Evolutionary conservation across 2,888 invertebrate species (phyloP).

Genomic region (Apoda limacodes): DNA sequence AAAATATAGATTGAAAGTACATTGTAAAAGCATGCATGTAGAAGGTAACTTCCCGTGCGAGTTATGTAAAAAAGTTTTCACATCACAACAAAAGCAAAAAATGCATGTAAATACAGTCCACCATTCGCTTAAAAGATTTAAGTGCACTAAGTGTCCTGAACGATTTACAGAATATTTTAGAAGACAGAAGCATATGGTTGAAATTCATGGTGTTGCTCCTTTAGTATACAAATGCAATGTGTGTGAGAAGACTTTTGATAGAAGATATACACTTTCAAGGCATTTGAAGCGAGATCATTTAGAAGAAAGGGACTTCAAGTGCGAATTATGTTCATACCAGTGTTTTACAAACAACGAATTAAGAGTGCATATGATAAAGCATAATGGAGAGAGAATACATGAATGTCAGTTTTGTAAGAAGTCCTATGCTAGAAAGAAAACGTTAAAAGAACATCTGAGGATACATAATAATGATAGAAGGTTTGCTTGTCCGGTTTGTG

Average conservation of each 20-base stretch:
- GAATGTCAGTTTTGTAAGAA: constrained; percentile 52
- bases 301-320: constrained; percentile 36
- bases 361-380: constrained; percentile 31
- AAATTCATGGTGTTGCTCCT: constrained; percentile 37
- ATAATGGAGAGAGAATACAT: constrained; percentile 29
- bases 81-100: constrained; percentile 36
- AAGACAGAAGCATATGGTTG: constrained; percentile 45
- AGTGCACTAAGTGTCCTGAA: constrained; percentile 44
- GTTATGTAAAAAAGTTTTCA: constrained; percentile 39
- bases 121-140: constrained; percentile 37
- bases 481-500: constrained; percentile 52
- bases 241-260: constrained; percentile 27
- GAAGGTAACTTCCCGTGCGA: constrained; percentile 37
- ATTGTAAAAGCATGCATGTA: constrained; percentile 38
- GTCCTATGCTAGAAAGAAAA: constrained; percentile 34
- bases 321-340: constrained; percentile 35
- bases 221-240: constrained; percentile 47
- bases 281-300: constrained; percentile 48
- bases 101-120: constrained; percentile 44
- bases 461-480: constrained; percentile 42
- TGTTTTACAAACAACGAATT: constrained; percentile 35
- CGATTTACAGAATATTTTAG: constrained; percentile 44
- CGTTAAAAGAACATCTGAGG: constrained; percentile 35
- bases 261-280: constrained; percentile 31
- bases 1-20: constrained; percentile 42